phyloP scores from a whole-genome alignment of 2,113 vertebrate genomes.

The Apus apus region DNA sequence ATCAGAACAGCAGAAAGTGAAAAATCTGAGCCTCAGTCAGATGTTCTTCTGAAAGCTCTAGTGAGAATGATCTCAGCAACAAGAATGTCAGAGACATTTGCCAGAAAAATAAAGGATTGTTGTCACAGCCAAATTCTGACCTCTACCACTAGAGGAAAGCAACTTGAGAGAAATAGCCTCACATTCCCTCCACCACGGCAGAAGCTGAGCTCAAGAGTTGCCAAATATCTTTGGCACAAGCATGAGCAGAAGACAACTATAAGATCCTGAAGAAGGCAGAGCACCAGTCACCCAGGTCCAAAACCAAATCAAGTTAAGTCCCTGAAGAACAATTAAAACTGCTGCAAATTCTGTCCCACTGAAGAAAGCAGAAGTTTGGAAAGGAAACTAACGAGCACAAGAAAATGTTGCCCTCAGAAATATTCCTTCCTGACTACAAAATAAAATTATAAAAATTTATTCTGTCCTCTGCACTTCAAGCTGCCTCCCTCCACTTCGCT shows the following conservation, averaged over 20 bases:
- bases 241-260: background rate
- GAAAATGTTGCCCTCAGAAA: background rate
- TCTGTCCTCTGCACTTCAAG: background rate
- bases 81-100: conserved; percentile 30
- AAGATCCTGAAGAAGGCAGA: background rate
- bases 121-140: conserved; percentile 19
- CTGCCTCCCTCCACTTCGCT: background rate
- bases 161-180: background rate
- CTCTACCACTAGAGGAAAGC: background rate
- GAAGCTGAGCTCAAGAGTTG: background rate
- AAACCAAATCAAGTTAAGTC: background rate
- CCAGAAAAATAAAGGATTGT: conserved; percentile 7
- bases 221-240: background rate
- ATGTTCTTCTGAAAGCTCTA: conserved; percentile 32
- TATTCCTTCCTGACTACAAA: background rate
- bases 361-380: background rate
- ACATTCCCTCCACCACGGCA: background rate
- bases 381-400: background rate
- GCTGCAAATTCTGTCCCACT: background rate
- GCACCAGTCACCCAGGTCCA: background rate
- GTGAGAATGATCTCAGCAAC: conserved; percentile 27
- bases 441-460: background rate
- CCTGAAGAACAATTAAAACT: background rate
- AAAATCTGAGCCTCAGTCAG: conserved; percentile 3
- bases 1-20: background rate